Evolutionary conservation across 2,797 vertebrate genomes (phyloP).

Genomic region (Holocentrus rufus): DNA sequence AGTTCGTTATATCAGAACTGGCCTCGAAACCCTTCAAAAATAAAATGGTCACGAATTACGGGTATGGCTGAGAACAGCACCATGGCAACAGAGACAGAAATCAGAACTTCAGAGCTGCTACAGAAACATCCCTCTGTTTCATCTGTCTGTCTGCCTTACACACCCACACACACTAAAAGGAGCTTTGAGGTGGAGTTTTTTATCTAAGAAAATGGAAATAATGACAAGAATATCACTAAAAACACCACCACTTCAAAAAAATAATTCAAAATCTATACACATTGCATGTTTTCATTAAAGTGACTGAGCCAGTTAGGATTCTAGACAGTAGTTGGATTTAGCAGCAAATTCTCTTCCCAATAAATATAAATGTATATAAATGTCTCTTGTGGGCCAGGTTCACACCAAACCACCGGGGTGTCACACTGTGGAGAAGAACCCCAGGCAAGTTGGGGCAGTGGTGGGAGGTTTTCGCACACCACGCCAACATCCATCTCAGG

Average conservation of each 20-base stretch:
- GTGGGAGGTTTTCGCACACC: slow-evolving; percentile 20
- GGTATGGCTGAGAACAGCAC: slow-evolving; percentile 42
- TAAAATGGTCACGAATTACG: slow-evolving; percentile 42
- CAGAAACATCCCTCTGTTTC: slow-evolving; percentile 44
- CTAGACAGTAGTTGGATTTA: slow-evolving; percentile 98
- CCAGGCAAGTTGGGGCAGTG: slow-evolving; percentile 78
- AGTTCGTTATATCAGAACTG: slow-evolving; percentile 43
- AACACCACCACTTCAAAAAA: slow-evolving; percentile 72
- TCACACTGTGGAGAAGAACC: slow-evolving; percentile 71
- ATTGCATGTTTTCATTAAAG: slow-evolving; percentile 83
- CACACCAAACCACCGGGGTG: slow-evolving; percentile 44
- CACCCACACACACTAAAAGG: slow-evolving; percentile 29
- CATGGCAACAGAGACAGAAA: slow-evolving; percentile 40
- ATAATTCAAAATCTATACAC: slow-evolving; percentile 83
- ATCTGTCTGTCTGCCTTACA: slow-evolving; percentile 4
- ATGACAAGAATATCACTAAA: slow-evolving; percentile 53
- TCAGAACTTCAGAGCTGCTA: slow-evolving; percentile 56
- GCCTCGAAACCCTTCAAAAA: slow-evolving; percentile 56
- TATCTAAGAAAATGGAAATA: slow-evolving; percentile 66
- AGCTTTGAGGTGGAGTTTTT: slow-evolving; percentile 49
- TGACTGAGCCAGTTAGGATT: slow-evolving; percentile 82
- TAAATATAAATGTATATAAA: slow-evolving; percentile 94
- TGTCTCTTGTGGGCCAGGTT: slow-evolving; percentile 70
- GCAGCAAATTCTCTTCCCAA: slow-evolving; percentile 93
- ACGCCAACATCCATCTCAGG: slow-evolving; percentile 55